Conservation (phyloP, 1,140 invertebrate species). For the Atta colombica region DNA sequence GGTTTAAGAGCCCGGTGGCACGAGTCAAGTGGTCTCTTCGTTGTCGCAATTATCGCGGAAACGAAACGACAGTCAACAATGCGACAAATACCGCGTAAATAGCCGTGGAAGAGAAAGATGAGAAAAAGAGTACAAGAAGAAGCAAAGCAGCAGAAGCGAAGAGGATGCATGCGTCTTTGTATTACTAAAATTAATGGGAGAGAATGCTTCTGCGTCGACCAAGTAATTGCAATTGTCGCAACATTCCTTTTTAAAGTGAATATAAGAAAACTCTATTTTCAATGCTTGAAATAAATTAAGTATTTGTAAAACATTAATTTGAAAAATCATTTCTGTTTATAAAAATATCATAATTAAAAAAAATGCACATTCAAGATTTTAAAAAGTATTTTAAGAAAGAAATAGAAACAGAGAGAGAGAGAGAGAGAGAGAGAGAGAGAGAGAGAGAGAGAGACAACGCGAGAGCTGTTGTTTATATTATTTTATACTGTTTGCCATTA, state of each 20-base stretch:
- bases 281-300: background rate
- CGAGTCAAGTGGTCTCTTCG: constrained; percentile 81
- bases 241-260: background rate
- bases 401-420: background rate
- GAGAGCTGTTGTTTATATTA: constrained; percentile 9
- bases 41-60: constrained; percentile 81
- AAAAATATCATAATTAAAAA: background rate
- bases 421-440: background rate
- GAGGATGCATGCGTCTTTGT: constrained; percentile 24
- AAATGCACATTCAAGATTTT: background rate
- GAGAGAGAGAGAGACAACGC: background rate
- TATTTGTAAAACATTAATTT: background rate
- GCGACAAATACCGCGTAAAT: constrained; percentile 35
- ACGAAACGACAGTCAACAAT: constrained; percentile 68
- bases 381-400: background rate
- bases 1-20: constrained; percentile 74
- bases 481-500: constrained; percentile 19
- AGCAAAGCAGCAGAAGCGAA: background rate
- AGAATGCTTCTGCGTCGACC: constrained; percentile 45
- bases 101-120: background rate
- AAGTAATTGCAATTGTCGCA: constrained; percentile 19
- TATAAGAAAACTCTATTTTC: too few species aligned
- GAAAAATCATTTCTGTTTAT: background rate
- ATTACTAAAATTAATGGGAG: constrained; percentile 59
- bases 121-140: background rate